A percentile compares a stretch with the other conserved stretches of the same genome.
phyloP scores from a whole-genome alignment of 2,888 invertebrate species.

The Unio delphinus region DNA sequence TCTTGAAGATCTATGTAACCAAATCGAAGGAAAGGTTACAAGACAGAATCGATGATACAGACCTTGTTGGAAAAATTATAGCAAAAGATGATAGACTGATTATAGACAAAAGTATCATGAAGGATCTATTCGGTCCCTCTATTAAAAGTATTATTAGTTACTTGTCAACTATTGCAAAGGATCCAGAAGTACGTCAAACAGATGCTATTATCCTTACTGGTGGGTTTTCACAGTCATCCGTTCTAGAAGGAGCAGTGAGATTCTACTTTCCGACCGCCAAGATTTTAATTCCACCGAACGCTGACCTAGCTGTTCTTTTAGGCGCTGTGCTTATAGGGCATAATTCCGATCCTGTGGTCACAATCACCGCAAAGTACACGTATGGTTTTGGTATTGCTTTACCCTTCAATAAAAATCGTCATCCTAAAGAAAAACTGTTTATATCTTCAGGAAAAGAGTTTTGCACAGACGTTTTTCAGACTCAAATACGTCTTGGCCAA shows the following conservation, averaged over 20 bases:
- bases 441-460: conserved; percentile 17
- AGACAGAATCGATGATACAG: conserved; percentile 32
- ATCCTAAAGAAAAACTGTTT: conserved; percentile 34
- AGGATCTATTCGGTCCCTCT: conserved; percentile 35
- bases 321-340: conserved; percentile 41
- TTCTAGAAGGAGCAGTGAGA: conserved; percentile 26
- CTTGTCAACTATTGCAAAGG: conserved; percentile 29
- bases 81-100: conserved; percentile 25
- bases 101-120: conserved; percentile 32
- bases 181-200: conserved; percentile 33
- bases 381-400: conserved; percentile 43
- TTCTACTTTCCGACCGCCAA: conserved; percentile 44
- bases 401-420: conserved; percentile 31
- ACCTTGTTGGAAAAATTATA: conserved; percentile 29
- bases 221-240: conserved; percentile 31
- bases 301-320: conserved; percentile 33
- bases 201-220: conserved; percentile 32
- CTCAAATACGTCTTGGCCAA: conserved; percentile 17
- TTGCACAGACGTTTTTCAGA: conserved; percentile 32
- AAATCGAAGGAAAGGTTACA: conserved; percentile 32
- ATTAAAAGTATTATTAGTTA: conserved; percentile 37
- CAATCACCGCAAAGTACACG: conserved; percentile 24
- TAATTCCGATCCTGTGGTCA: conserved; percentile 21
- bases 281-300: conserved; percentile 31
- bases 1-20: conserved; percentile 24